phyloP scores from a whole-genome alignment of 2,888 invertebrate genomes.

The Nezara viridula region DNA sequence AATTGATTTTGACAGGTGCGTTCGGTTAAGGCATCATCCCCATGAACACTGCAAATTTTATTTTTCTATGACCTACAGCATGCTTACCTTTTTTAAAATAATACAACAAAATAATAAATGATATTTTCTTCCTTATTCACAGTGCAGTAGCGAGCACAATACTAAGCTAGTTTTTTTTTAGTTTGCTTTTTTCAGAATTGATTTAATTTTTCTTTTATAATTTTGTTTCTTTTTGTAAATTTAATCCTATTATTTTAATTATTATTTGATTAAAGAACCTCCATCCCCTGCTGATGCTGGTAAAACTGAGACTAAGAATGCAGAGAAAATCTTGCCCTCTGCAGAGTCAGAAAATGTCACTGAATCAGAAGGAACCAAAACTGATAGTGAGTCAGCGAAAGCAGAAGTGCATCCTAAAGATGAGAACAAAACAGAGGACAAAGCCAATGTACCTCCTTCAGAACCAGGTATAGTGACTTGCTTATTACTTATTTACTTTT shows the following conservation, averaged over 20 bases:
- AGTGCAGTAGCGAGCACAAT: too few relatives aligned
- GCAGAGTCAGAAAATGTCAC: slow-evolving; percentile 49
- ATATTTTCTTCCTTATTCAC: too few relatives aligned
- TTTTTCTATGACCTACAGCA: too few relatives aligned
- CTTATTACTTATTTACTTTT: background rate
- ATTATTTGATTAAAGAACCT: slow-evolving; percentile 65
- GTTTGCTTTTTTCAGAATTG: too few relatives aligned
- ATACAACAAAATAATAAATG: too few relatives aligned
- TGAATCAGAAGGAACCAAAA: background rate
- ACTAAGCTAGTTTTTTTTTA: too few relatives aligned
- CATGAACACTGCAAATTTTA: too few relatives aligned
- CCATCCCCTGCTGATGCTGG: slow-evolving; percentile 61
- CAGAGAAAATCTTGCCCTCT: slow-evolving; percentile 41
- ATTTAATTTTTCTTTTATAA: background rate
- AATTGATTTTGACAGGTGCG: too few relatives aligned
- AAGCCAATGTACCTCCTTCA: background rate
- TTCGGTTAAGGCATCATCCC: too few relatives aligned
- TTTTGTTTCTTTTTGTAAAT: too few relatives aligned
- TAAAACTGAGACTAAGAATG: slow-evolving; percentile 65
- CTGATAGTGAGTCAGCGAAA: slow-evolving; percentile 2
- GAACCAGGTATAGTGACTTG: background rate
- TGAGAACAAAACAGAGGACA: background rate
- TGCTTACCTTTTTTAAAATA: too few relatives aligned
- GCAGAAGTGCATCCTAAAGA: background rate
- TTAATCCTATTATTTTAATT: background rate